Base-by-base conservation (phyloP, 2,113 vertebrate species). In the Prochilodus magdalenae region DNA sequence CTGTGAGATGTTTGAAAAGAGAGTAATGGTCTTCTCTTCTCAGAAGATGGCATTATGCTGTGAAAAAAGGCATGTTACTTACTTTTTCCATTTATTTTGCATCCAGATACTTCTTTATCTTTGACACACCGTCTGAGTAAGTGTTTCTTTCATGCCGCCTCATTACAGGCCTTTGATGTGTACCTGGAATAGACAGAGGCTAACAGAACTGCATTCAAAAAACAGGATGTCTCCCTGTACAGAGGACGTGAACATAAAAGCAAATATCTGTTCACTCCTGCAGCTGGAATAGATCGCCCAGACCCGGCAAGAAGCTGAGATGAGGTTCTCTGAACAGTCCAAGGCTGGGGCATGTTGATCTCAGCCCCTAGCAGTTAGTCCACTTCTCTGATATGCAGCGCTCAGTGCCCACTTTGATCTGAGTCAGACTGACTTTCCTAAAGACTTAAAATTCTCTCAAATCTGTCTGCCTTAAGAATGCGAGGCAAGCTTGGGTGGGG, bases 391-490 rank as follows among this genome's bases (percentile, higher is more conserved):
- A 82, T 77, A 82, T 47, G 10, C 59, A n/a, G 60, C 51, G 27
- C 36, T 57, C 71, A 55, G 57, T 49, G 16, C 18, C 60, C 29
- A 33, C 60, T 82, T 79, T 85, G 53, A 85, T 85, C 79, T 67
- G 63, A 49, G 44, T 22, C 65, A 74, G 62, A 62, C 51, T 44
- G 49, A 18, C 66, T 14, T 60, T 85, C 33, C 66, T 76, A 69
- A 82, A 73, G 70, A 78, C 55, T 70, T 15, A 51, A 60, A 30
- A 40, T 82, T 44, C 15, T 49, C 59, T 40, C 44, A 75, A 63
- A 85, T 85, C 70, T 79, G 80, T 69, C 71, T 75, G 69, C 75
- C 62, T 85, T 30, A 51, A 78, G 60, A 73, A 69, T 33, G 44
- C n/a, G 55, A 69, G n/a, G 26, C n/a, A 72, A 65, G 20, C 63